Percentiles rank a stretch among this genome's conserved stretches.
phyloP scores from a whole-genome alignment of 2,113 vertebrate species.

The Rhabdornis inornatus region DNA sequence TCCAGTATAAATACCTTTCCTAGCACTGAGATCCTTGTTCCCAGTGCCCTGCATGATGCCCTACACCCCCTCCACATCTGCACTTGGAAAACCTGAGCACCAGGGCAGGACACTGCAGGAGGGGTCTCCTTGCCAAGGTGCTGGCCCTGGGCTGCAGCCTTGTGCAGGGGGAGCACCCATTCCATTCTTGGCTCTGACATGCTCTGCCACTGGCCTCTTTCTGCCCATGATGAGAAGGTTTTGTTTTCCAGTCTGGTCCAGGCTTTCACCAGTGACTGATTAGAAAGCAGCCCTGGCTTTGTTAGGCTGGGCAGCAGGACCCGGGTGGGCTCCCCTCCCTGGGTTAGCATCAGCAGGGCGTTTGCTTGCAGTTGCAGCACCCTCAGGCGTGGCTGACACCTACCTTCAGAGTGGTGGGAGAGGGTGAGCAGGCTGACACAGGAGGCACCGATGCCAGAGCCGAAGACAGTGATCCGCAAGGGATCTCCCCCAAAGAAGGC shows the following conservation, averaged over 20 bases:
- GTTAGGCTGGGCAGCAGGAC: background rate
- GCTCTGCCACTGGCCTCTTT: background rate
- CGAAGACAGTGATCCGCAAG: conserved; percentile 94
- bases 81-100: accelerated
- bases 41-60: background rate
- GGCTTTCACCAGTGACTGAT: background rate
- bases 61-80: background rate
- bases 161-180: background rate
- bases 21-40: background rate
- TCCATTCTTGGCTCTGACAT: background rate
- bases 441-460: conserved; percentile 94
- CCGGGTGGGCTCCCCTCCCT: accelerated
- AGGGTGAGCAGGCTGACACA: conserved; percentile 97
- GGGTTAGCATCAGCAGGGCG: background rate
- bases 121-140: background rate
- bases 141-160: background rate
- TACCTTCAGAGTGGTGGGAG: conserved; percentile 99
- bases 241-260: background rate
- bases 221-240: accelerated
- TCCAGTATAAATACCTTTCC: background rate
- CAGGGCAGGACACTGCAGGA: background rate
- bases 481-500: conserved; percentile 98
- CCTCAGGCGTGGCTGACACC: background rate
- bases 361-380: background rate
- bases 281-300: background rate